Evolutionary conservation across 2,888 invertebrate species (phyloP), one percentile per base, ranked within the genome.

Genomic region (Ophioninae sp.): DNA sequence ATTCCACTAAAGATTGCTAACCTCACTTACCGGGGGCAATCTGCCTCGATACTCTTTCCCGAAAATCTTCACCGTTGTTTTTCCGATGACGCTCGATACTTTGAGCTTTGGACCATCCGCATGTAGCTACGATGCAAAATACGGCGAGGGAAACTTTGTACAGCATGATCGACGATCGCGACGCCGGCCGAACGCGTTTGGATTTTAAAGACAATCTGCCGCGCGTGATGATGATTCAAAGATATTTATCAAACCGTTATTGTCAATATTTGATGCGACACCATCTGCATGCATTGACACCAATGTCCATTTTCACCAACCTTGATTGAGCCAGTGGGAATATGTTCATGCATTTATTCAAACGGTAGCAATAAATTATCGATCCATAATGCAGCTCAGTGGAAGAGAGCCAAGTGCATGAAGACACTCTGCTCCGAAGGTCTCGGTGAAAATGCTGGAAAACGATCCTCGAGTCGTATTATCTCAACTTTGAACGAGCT

Each of bases 1-100:
- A 58, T 22, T 59, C 37, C 44, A 44, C 63, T n/a, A 0, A 7
- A 39, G n/a, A 17, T 64, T 10, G 37, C 10, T 64, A 22, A 64
- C 10, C 8, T 64, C 17, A 9, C 41, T 67, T 68, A 82, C 82
- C 82, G 51, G 82, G 82, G 6, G 75, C 82, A 23, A 83, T 83
- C 39, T 79, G 82, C 67, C 79, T 71, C 7, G 37, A 6, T 20
- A 75, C 69, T 75, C 79, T 65, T 22, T 72, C n/a, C 10, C 30
- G 65, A 51, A 67, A 0, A 17, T 67, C 22, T 39, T 67, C n/a
- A 6, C 8, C 3, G 17, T 37, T 10, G 10, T 17, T n/a, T 44
- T 30, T 30, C 1, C 20, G 58, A 30, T 51, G 8, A 17, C n/a
- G 17, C 17, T 74, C 20, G 10, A 41, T 9, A 61, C 58, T 68